Percentiles rank a stretch among this genome's conserved stretches.
phyloP scores from a whole-genome alignment of 2,888 invertebrate species.

The Antheraea assamensis region DNA sequence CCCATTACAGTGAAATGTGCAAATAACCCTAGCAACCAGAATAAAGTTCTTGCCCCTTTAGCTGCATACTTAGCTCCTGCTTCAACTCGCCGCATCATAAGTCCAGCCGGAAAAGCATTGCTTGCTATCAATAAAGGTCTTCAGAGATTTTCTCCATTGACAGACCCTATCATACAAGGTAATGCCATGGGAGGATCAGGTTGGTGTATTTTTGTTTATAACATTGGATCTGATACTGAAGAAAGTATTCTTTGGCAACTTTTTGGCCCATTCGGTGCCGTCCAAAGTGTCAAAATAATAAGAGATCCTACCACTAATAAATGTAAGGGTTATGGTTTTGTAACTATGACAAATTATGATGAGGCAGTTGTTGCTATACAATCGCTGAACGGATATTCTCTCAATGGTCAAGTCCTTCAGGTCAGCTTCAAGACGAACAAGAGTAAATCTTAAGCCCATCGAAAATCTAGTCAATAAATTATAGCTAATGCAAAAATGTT shows the following conservation, averaged over 20 bases:
- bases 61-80: conserved; percentile 90
- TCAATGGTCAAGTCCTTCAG: conserved; percentile 97
- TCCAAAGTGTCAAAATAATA: conserved; percentile 98
- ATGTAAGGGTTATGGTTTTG: conserved; percentile 99
- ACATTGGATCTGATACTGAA: conserved; percentile 95
- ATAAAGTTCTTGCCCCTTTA: conserved; percentile 89
- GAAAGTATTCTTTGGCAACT: conserved; percentile 96
- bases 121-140: conserved; percentile 93
- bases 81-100: conserved; percentile 91
- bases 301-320: conserved; percentile 97
- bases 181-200: conserved; percentile 94
- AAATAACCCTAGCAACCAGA: conserved; percentile 94
- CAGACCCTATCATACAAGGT: conserved; percentile 91
- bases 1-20: conserved; percentile 98
- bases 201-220: conserved; percentile 97
- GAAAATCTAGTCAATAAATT: conserved; percentile 80
- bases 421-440: conserved; percentile 98
- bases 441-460: conserved; percentile 85
- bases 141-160: conserved; percentile 92
- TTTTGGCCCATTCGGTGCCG: conserved; percentile 98
- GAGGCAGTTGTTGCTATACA: conserved; percentile 98
- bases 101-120: conserved; percentile 92
- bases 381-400: conserved; percentile 96
- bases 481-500: conserved; percentile 81
- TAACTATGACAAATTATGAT: conserved; percentile 99